Conservation (phyloP, 2,888 invertebrate species). For the Drosophila borborema region DNA sequence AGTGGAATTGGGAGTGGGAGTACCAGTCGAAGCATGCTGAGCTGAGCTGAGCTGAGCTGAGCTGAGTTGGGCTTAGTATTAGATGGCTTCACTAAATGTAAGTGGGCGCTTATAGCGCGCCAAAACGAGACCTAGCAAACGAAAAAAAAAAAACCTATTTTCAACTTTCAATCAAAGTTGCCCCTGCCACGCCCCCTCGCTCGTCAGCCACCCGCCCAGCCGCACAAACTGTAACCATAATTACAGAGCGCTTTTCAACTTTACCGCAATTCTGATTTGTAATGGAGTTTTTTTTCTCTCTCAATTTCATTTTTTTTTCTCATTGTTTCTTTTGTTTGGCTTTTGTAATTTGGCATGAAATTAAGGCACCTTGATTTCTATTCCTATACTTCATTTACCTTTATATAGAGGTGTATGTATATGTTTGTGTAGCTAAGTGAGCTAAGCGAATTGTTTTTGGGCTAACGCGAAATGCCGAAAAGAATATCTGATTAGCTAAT, state of each 20-base stretch:
- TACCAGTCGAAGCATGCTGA: neutral
- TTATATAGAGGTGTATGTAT: neutral
- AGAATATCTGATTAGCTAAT: neutral
- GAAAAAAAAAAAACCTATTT: constrained; percentile 63
- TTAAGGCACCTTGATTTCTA: constrained; percentile 60
- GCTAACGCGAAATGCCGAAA: neutral
- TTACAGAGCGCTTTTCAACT: constrained; percentile 74
- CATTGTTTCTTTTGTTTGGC: constrained; percentile 34
- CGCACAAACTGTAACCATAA: constrained; percentile 50
- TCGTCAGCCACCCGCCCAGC: neutral
- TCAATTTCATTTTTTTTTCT: constrained; percentile 12
- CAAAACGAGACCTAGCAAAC: constrained; percentile 19
- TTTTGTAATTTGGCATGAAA: constrained; percentile 57
- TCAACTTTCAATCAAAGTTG: constrained; percentile 73
- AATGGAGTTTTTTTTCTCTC: constrained; percentile 48
- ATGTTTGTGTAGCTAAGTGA: constrained; percentile 17
- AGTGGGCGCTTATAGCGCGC: constrained; percentile 51
- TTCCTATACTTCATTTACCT: constrained; percentile 16
- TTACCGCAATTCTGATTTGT: constrained; percentile 77
- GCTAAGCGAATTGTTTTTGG: constrained; percentile 14
- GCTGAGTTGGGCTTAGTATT: constrained; percentile 51
- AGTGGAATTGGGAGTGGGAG: neutral
- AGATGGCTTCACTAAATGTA: constrained; percentile 59
- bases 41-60: neutral
- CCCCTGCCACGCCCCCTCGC: neutral